Base-by-base conservation (phyloP, 2,888 invertebrate genomes). In the Diploptera punctata region DNA sequence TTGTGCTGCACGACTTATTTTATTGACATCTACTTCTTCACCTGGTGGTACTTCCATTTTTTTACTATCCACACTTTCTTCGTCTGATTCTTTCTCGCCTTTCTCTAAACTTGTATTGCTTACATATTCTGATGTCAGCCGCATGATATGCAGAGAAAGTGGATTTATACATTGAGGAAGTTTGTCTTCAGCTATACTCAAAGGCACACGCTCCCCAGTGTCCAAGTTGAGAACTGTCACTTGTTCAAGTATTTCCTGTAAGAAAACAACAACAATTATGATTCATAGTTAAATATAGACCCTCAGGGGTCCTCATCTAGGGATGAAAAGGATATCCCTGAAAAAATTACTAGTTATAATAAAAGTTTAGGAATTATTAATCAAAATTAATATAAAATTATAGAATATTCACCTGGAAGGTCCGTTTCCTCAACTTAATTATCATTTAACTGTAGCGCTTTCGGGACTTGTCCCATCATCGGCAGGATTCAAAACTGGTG, bases 181-280 rank as follows among this genome's bases (percentile, higher is more conserved):
- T 83, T 95, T 95, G 81, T 97, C 97, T 81, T 98, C 98, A 1
- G 98, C 97, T 79, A 94, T 92, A 81, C 95, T 97, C 73, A 98
- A 85, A n/a, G 98, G 97, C 78, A 98, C 92, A 77, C 93, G 89
- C 83, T 98, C 98, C 2, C 98, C 95, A 79, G 87, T 87, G 79
- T 88, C 88, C 76, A 88, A 80, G 77, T 88, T 87, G 72, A 86
- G 79, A 26, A 88, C 86, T 75, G 84, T 84, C 31, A 96, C 94
- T 86, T 95, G 94, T 82, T 96, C 95, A 75, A 98, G 86, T 77
- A 98, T 98, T 88, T 98, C 95, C 87, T 89, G 78, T 2, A 80
- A 72, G 29, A 62, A 52, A 43, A 61, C 18, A n/a, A n/a, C n/a
- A n/a, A n/a, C n/a, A n/a, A n/a, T n/a, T n/a, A n/a, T n/a, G n/a